A percentile compares a stretch with the other conserved stretches of the same genome.
These are phyloP conservation scores for Aphidius gifuensis DNA, from an alignment of 1,140 invertebrate genomes.

Conservation along the genomic window DNA sequence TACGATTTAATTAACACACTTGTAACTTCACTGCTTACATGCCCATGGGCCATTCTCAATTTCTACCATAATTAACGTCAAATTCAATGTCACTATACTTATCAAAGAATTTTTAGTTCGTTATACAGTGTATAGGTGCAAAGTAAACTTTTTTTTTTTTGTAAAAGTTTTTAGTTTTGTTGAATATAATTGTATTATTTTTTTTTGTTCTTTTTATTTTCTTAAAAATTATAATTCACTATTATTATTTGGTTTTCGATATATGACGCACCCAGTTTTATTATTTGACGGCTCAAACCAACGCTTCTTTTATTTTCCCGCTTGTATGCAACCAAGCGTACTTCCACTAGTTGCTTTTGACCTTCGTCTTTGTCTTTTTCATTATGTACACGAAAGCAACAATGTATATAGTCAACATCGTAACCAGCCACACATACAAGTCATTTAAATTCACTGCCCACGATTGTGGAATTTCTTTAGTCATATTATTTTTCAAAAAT, in stretches of 20 bases:
- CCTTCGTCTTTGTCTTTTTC: constrained; percentile 34
- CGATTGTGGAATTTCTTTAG: background rate
- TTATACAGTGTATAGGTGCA: no score
- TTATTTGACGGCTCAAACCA: constrained; percentile 14
- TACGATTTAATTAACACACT: constrained; percentile 39
- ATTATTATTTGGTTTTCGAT: background rate
- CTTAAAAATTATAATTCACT: no score
- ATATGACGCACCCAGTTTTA: constrained; percentile 20
- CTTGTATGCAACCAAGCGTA: constrained; percentile 49
- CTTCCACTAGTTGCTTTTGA: constrained; percentile 52
- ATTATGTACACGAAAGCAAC: constrained; percentile 13
- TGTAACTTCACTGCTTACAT: background rate
- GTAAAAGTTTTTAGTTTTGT: no score
- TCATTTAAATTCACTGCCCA: constrained; percentile 12
- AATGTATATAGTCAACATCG: constrained; percentile 15
- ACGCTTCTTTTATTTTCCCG: constrained; percentile 27
- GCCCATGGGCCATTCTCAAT: no score
- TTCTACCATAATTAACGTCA: no score
- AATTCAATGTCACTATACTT: no score
- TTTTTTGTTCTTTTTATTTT: no score
- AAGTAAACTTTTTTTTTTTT: no score
- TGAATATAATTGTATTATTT: no score
- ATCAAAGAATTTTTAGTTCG: no score
- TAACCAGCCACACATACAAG: constrained; percentile 6
- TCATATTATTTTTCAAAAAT: no score